These are phyloP conservation scores for Illadopsis cleaveri DNA, from an alignment of 2,113 vertebrate genomes.

Conservation along the genomic window DNA sequence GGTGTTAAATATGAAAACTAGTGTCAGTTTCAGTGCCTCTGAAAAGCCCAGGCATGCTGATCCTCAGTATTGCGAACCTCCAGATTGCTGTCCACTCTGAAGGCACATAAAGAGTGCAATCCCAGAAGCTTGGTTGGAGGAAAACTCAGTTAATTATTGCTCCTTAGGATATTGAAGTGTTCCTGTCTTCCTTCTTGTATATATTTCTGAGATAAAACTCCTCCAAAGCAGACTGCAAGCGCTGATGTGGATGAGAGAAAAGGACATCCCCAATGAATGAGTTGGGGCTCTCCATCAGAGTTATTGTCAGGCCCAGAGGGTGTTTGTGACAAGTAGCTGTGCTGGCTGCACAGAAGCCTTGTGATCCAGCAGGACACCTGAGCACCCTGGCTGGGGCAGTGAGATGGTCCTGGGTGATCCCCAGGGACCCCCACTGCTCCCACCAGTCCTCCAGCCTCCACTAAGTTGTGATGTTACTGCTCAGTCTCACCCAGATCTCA, in stretches of 20 bases:
- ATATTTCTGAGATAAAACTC: not conserved
- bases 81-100: not conserved
- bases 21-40: not conserved
- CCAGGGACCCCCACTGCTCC: not conserved
- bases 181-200: not conserved
- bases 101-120: not conserved
- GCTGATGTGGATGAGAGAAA: not conserved
- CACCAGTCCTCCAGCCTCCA: not conserved
- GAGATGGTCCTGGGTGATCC: not conserved
- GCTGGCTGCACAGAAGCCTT: not conserved
- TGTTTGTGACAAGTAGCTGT: not conserved
- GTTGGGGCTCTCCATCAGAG: fast-evolving
- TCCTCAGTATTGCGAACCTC: not conserved
- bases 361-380: not conserved
- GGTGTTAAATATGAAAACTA: not conserved
- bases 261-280: fast-evolving
- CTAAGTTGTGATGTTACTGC: fast-evolving
- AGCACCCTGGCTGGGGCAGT: not conserved
- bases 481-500: not conserved
- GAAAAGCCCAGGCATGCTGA: not conserved
- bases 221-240: not conserved
- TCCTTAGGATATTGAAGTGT: not conserved
- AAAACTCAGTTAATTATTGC: not conserved
- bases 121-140: not conserved
- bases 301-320: fast-evolving